Base-by-base conservation (phyloP, 2,888 invertebrate genomes). In the Argyra leucocephala region DNA sequence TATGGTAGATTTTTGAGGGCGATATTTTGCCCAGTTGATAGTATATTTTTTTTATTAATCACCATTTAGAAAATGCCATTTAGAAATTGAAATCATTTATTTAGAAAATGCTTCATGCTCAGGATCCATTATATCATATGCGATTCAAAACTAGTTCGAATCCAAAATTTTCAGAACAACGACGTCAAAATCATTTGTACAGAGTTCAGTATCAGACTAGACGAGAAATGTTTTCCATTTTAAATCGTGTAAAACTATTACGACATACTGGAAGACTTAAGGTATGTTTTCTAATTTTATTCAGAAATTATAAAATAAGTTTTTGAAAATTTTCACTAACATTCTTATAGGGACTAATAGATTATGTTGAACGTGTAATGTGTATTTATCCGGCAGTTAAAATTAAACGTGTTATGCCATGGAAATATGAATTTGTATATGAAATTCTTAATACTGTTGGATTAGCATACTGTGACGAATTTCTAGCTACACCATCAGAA, bases 401-500 rank as follows among this genome's bases (percentile, higher is more conserved):
- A 68, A 78, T 78, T 0, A 66, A 72, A 48, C 76, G 78, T 21
- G 72, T 78, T 3, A 76, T 78, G 76, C 78, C 79, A 10, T 76
- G 78, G 74, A 78, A 76, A 68, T 78, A 77, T 69, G 76, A 78
- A 69, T 79, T 77, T 65, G 72, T 75, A 23, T 76, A 76, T 68
- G 78, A 79, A 69, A 75, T 78, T 24, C 78, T 75, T 64, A 78
- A 79, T 68, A 73, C 73, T 9, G 63, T 78, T 26, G 78, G 74
- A 4, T 64, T 79, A 66, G 74, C 78, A n/a, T 73, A 75, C 69
- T 69, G 74, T 58, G 76, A 76, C 71, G 31, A 31, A 6, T 31
- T 31, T 7, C 12, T 31, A 31, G 31, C 7, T 31, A 7, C 7
- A 7, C 31, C 31, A 4, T 10, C 7, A 31, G 12, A 10, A 4